Base-by-base conservation (phyloP, 1,140 invertebrate genomes). In the Tetragonula clypearis region DNA sequence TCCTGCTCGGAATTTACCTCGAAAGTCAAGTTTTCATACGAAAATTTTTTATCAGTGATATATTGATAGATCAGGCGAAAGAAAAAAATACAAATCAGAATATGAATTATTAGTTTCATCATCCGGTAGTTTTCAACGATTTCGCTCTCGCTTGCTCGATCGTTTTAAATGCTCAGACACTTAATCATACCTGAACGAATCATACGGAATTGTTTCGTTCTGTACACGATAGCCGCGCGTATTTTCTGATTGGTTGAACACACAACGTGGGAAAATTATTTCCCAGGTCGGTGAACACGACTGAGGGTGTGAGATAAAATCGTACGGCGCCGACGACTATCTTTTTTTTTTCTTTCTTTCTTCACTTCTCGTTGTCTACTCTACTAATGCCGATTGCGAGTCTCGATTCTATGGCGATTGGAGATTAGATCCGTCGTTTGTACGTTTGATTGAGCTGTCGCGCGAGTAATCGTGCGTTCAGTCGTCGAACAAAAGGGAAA, bases 201-300 rank as follows among this genome's bases (percentile, higher is more conserved):
- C 41, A 8, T 49, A 71, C 66, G 12, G 26, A 79, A 79, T 74
- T 82, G 79, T 82, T 85, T 72, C 56, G 26, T 53, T 77, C 68
- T 14, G n/a, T 41, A 17, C 19, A 41, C 30, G 53, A 62, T 71
- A 62, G 4, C 23, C 55, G 30, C 55, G 30, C 35, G 79, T 49
- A 73, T 82, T 66, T 85, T 81, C 62, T 53, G n/a, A 69, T 55
- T 21, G 82, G 55, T 35, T 62, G 66, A 79, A 14, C 55, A 30
- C 12, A 53, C 8, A 53, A 74, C 78, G 84, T 85, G 72, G 62
- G 79, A 82, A 85, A 85, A 53, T 15, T 41, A 58, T 75, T 85
- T 69, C 53, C 26, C 58, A 41, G 49, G 15, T 6, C 6, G 30
- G 71, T 19, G 60, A 81, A 69, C 53, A 55, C 21, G 76, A 6